Evolutionary conservation across 2,113 vertebrate genomes (phyloP), one percentile per base, ranked within the genome.

Genomic region (Speoplatyrhinus poulsoni): DNA sequence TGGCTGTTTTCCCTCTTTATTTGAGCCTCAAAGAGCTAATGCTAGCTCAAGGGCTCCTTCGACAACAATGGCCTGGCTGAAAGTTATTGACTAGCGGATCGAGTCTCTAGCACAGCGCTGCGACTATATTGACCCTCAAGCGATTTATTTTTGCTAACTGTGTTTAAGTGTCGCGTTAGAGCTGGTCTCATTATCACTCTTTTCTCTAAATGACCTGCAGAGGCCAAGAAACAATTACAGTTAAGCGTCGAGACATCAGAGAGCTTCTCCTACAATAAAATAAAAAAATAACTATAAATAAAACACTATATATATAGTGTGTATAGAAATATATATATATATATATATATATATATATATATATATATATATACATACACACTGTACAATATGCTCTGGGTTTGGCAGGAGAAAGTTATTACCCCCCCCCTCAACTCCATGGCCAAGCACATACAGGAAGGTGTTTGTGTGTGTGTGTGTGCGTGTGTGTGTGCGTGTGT

Each of bases 161-260:
- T 49, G 70, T 82, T 85, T 87, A 86, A 91, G 87, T 85, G 85
- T 81, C 52, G 78, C 77, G 87, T 83, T 91, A 90, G 84, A 64
- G 77, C 74, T 74, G 83, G 75, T 62, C 81, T 82, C 82, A 91
- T 92, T 92, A 90, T 86, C 79, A 79, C 82, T 64, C 60, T 69
- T 83, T 79, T 74, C 55, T 69, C 71, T 66, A 87, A 90, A 89
- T 90, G 76, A 86, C 88, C 76, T 90, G 92, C 91, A 85, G 76
- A 83, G 80, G 69, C 73, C 79, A 26, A 85, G 81, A 72, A 90
- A 87, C 90, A 83, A 89, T 87, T 87, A 82, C 81, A 82, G 55
- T 58, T 60, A 60, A 65, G 66, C 69, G 69, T 72, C 79, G 26
- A 6, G 47, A 12, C 16, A 33, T 73, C 47, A 41, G 55, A 56